These are phyloP conservation scores for Brachymystax lenok DNA, from an alignment of 2,797 vertebrate species.

Conservation along the genomic window DNA sequence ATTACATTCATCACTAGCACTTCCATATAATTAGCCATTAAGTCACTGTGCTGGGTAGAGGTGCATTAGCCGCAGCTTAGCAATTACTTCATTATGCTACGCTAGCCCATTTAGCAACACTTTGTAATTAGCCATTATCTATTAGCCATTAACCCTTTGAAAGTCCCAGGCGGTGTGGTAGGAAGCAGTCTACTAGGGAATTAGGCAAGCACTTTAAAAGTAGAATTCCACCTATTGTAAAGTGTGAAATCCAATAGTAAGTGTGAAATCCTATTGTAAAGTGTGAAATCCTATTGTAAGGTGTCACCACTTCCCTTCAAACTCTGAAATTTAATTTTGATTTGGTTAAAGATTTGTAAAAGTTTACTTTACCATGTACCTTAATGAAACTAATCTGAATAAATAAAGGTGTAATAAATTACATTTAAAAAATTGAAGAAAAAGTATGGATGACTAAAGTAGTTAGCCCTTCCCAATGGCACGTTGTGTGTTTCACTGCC, in stretches of 20 bases:
- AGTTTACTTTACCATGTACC: too few relatives aligned
- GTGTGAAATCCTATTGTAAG: neutral
- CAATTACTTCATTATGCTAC: constrained; percentile 52
- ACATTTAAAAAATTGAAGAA: too few relatives aligned
- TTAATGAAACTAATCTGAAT: too few relatives aligned
- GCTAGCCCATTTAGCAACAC: constrained; percentile 42
- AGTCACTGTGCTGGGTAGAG: constrained; percentile 33
- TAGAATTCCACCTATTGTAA: neutral
- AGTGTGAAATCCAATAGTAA: neutral
- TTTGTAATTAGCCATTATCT: constrained; percentile 15
- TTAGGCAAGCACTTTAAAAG: neutral
- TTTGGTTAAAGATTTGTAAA: too few relatives aligned
- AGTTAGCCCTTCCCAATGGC: neutral
- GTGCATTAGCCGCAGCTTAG: constrained; percentile 31
- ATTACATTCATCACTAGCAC: constrained; percentile 43
- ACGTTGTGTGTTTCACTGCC: neutral
- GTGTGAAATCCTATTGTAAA: neutral
- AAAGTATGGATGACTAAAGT: neutral
- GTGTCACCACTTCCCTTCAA: neutral
- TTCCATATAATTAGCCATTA: constrained; percentile 53
- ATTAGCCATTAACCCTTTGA: neutral
- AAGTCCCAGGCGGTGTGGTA: neutral
- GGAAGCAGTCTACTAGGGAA: neutral
- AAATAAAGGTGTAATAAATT: too few relatives aligned
- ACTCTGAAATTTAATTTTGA: neutral